A percentile compares a stretch with the other conserved stretches of the same genome.
These are phyloP conservation scores for Rostratula benghalensis DNA, from an alignment of 2,113 vertebrate species.

Conservation along the genomic window DNA sequence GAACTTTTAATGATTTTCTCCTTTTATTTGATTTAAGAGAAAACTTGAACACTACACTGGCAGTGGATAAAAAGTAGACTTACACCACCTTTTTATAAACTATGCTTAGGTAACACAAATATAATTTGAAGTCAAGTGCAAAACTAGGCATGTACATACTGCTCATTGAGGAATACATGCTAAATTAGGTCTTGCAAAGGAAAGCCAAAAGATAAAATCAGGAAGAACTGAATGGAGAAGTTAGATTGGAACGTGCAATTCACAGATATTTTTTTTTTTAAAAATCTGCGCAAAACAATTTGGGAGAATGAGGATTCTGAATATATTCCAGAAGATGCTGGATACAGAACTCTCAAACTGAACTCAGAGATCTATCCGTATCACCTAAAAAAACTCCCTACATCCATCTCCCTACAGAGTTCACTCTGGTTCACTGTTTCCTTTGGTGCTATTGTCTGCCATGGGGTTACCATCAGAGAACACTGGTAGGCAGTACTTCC, in stretches of 20 bases:
- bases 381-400: constrained; percentile 66
- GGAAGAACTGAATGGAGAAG: background rate
- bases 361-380: constrained; percentile 53
- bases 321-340: constrained; percentile 36
- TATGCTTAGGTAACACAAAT: background rate
- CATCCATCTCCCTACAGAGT: constrained; percentile 66
- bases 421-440: constrained; percentile 69
- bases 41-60: background rate
- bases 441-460: constrained; percentile 75
- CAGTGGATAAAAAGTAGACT: background rate
- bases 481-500: constrained; percentile 78
- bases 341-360: constrained; percentile 31
- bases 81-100: background rate
- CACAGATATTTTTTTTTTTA: background rate
- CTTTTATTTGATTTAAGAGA: background rate
- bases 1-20: background rate
- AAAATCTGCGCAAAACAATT: background rate
- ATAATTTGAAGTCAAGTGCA: background rate
- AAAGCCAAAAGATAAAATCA: background rate
- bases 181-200: background rate
- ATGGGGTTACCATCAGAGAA: constrained; percentile 76
- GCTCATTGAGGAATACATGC: background rate
- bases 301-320: background rate
- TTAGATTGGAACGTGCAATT: background rate
- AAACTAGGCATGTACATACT: background rate